Base-by-base conservation (phyloP, 2,113 vertebrate genomes). In the Bungarus multicinctus region DNA sequence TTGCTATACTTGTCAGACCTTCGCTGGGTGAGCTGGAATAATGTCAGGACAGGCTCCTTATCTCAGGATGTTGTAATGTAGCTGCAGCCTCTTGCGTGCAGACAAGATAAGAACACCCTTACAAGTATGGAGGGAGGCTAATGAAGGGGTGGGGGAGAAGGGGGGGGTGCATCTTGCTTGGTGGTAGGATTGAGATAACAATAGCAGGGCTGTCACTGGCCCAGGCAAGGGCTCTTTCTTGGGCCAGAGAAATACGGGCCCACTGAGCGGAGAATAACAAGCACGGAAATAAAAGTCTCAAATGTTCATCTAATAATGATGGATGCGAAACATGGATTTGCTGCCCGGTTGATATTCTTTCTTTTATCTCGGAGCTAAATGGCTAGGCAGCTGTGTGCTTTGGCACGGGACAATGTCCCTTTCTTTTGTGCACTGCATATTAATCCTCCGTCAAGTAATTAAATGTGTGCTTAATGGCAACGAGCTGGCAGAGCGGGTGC, bases 391-490 rank as follows among this genome's bases (percentile, higher is more conserved):
- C 98, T 99, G 98, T 98, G 98, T 98, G 98, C 97, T 97, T 97
- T 97, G 97, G 98, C 97, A 97, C 90, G 3, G 96, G 97, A 93
- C 96, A 96, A 97, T 96, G 97, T 98, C 97, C 7, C 96, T 96
- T 96, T 93, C 97, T 97, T 98, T 98, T 98, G 98, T 99, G 98
- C 92, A 96, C 98, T 98, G 98, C 98, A 99, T 99, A 99, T 99
- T 99, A 99, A 99, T 98, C 98, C 99, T 99, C 99, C 98, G 98
- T 98, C 98, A 98, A 98, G 98, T 98, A 99, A 99, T 99, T 99
- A 99, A 99, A 99, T 98, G 98, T 97, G 97, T 97, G 98, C 98
- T 98, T 99, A 99, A 99, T 99, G 98, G 98, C 98, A 97, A 98
- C 90, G 98, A 99, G 98, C 98, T 99, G 98, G 98, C 99, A 99